phyloP scores from a whole-genome alignment of 1,140 invertebrate genomes.

The Arion vulgaris region DNA sequence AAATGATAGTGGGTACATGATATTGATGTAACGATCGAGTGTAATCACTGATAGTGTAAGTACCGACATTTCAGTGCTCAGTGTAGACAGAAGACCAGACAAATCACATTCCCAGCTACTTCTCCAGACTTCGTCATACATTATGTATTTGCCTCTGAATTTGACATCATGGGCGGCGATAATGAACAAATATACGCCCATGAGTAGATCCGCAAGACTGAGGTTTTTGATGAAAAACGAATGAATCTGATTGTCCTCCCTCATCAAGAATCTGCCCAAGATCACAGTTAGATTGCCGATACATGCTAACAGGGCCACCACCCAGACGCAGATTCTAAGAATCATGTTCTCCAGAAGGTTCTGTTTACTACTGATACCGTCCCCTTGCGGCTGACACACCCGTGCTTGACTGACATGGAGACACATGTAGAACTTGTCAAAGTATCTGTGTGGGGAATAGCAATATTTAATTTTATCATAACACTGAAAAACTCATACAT shows the following conservation, averaged over 20 bases:
- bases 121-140: constrained; percentile 80
- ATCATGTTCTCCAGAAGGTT: constrained; percentile 79
- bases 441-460: constrained; percentile 81
- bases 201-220: constrained; percentile 83
- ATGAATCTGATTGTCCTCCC: constrained; percentile 70
- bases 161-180: constrained; percentile 80
- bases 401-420: constrained; percentile 77
- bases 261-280: constrained; percentile 78
- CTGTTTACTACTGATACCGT: constrained; percentile 81
- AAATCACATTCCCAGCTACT: constrained; percentile 76
- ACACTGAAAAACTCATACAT: constrained; percentile 78
- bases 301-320: constrained; percentile 80
- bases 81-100: constrained; percentile 58
- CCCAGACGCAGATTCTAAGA: constrained; percentile 81
- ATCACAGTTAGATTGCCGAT: constrained; percentile 81
- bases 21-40: constrained; percentile 80
- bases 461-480: constrained; percentile 81
- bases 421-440: constrained; percentile 83
- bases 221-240: constrained; percentile 81
- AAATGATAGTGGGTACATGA: constrained; percentile 78
- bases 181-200: constrained; percentile 84
- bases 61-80: constrained; percentile 78
- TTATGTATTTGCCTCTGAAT: constrained; percentile 79
- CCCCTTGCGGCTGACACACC: constrained; percentile 79
- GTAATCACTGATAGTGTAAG: constrained; percentile 85